These are phyloP conservation scores for Neopipo cinnamomea DNA, from an alignment of 2,113 vertebrate genomes.

Conservation along the genomic window DNA sequence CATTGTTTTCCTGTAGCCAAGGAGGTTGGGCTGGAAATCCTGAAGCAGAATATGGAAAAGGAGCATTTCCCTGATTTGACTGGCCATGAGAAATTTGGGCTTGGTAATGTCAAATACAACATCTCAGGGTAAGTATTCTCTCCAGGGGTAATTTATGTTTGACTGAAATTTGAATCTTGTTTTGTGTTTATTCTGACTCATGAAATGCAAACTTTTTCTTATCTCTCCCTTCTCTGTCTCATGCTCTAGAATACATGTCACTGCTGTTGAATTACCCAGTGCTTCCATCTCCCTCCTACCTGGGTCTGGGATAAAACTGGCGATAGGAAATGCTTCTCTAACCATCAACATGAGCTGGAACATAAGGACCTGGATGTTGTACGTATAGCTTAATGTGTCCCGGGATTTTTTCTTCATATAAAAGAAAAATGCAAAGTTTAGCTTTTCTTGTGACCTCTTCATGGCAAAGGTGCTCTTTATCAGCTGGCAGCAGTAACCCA, in stretches of 20 bases:
- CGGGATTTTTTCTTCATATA: not conserved
- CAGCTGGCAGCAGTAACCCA: not conserved
- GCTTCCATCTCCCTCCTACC: constrained; percentile 67
- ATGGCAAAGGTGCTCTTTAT: not conserved
- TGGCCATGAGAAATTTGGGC: constrained; percentile 33
- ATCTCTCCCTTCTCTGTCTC: not conserved
- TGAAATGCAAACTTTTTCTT: not conserved
- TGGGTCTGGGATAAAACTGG: constrained; percentile 56
- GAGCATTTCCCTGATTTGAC: constrained; percentile 1
- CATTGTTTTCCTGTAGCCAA: constrained; percentile 25
- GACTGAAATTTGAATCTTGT: not conserved
- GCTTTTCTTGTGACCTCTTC: not conserved
- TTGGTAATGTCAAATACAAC: constrained; percentile 42
- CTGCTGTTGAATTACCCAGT: constrained; percentile 66
- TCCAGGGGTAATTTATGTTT: not conserved
- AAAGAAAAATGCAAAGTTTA: not conserved
- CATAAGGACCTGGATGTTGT: constrained; percentile 72
- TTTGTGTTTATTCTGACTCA: not conserved
- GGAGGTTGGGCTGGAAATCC: constrained; percentile 33
- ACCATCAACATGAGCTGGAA: constrained; percentile 60
- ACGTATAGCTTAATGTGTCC: not conserved
- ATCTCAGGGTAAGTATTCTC: constrained; percentile 34
- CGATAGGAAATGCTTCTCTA: constrained; percentile 65
- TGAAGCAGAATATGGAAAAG: constrained; percentile 57
- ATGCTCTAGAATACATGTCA: constrained; percentile 64